Conservation (phyloP, 2,888 invertebrate genomes). For the Lingula anatina region DNA sequence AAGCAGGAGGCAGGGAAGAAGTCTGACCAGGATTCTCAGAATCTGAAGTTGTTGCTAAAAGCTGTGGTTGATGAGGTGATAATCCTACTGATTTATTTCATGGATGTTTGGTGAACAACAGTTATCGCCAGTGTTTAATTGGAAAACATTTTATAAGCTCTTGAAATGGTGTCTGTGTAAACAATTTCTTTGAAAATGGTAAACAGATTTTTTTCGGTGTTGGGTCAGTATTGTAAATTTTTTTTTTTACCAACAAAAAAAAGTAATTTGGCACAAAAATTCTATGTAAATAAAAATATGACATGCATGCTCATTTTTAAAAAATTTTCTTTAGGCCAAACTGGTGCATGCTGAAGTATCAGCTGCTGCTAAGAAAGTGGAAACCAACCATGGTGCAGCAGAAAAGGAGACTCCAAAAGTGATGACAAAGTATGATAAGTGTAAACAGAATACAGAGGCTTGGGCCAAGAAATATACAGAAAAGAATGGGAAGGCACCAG, state of each 20-base stretch:
- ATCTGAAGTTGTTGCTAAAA: constrained; percentile 4
- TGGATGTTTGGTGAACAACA: no score
- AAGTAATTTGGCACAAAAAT: no score
- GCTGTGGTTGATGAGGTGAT: constrained; percentile 2
- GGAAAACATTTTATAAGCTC: no score
- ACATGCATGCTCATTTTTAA: no score
- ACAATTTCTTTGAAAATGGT: no score
- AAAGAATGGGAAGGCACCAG: constrained; percentile 16
- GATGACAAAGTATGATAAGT: constrained; percentile 17
- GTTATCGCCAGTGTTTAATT: no score
- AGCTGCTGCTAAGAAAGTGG: constrained; percentile 23
- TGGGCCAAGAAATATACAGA: constrained; percentile 26
- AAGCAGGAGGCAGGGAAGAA: constrained; percentile 20
- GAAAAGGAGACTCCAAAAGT: constrained; percentile 11
- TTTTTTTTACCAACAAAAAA: no score
- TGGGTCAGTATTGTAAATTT: no score
- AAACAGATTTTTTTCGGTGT: no score
- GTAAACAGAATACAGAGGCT: constrained; percentile 19
- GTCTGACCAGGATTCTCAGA: constrained; percentile 14
- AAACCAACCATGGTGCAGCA: constrained; percentile 14
- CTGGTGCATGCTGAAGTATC: constrained; percentile 24
- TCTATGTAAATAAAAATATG: no score
- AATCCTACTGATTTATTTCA: neutral
- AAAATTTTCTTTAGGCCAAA: constrained; percentile 18
- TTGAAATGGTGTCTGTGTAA: no score